Evolutionary conservation across 2,888 invertebrate genomes (phyloP).

Genomic region (Glyphotaelius pellucidus): DNA sequence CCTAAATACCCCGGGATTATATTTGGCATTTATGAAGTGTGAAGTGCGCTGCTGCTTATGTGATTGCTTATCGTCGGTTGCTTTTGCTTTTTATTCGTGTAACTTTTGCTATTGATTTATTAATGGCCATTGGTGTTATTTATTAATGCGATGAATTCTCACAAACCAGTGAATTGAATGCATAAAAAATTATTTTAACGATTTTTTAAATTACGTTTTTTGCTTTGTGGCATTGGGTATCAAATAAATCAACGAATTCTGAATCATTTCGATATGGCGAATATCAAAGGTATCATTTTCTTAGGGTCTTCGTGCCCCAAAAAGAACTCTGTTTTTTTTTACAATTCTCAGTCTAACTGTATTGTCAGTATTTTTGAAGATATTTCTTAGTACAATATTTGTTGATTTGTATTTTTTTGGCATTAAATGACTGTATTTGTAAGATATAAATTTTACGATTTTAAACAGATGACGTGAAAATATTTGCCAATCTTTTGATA

Average conservation of each 20-base stretch:
- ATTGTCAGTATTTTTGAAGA: no score
- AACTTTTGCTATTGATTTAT: not conserved
- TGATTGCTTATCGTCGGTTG: not conserved
- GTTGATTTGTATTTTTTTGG: no score
- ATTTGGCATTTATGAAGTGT: constrained; percentile 36
- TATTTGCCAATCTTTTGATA: no score
- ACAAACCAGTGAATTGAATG: not conserved
- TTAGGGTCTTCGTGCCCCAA: not conserved
- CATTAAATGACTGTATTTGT: no score
- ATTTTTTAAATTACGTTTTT: not conserved
- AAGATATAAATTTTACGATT: no score
- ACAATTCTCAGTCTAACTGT: no score
- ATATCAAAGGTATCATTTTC: not conserved
- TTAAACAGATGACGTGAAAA: no score
- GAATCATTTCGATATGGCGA: not conserved
- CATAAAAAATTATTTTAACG: not conserved
- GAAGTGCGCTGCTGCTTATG: constrained; percentile 17
- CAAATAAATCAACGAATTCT: not conserved
- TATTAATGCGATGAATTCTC: not conserved
- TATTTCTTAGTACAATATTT: no score
- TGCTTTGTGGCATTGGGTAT: not conserved
- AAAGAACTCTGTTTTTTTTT: no score
- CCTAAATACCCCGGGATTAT: constrained; percentile 27
- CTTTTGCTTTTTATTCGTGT: not conserved
- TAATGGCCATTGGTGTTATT: not conserved